Evolutionary conservation across 2,797 vertebrate genomes (phyloP), one percentile per base, ranked within the genome.

Genomic region (Schizothorax lantsangensis): DNA sequence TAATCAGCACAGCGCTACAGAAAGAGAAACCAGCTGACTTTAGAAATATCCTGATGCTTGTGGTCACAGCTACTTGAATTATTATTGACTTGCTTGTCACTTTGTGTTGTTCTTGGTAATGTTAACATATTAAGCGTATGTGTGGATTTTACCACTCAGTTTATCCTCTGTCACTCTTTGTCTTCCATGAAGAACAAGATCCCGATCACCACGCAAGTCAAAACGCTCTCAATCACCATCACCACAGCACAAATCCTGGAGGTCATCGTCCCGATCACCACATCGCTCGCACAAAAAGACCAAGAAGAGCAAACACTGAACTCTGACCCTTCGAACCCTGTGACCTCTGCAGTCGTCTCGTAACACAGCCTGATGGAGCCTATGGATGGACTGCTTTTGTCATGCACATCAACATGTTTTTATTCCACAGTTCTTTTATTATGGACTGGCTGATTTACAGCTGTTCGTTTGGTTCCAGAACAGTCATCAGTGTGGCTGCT

Each of bases 291-390:
- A 95, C 91, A 96, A 96, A 90, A 96, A 96, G 90, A 81, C 93
- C 26, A 96, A 96, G 93, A 96, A 95, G 92, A 96, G 94, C 91
- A 96, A 96, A 93, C 95, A 95, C 84, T 96, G 94, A 96, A 87
- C 68, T 62, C 86, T 79, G 78, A 87, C 59, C 69, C 82, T 73
- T 38, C 62, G 40, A 88, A 74, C 15, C 59, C 62, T 40, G 43
- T 75, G 72, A 79, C 30, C 52, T 78, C 49, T 49, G 17, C 47
- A 49, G 30, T 62, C 45, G 8, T 64, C 84, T 88, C 84, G 84
- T 80, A 74, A 81, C 49, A 84, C 52, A 78, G 81, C 78, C 82
- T 62, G 66, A 86, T 81, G 75, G 77, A 88, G 74, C 43, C 45
- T 85, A 73, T 87, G 75, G 72, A 62, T 33, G 79, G 89, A 87